These are phyloP conservation scores for Galeopterus variegatus DNA, from an alignment of 2,113 vertebrate species.

Conservation along the genomic window DNA sequence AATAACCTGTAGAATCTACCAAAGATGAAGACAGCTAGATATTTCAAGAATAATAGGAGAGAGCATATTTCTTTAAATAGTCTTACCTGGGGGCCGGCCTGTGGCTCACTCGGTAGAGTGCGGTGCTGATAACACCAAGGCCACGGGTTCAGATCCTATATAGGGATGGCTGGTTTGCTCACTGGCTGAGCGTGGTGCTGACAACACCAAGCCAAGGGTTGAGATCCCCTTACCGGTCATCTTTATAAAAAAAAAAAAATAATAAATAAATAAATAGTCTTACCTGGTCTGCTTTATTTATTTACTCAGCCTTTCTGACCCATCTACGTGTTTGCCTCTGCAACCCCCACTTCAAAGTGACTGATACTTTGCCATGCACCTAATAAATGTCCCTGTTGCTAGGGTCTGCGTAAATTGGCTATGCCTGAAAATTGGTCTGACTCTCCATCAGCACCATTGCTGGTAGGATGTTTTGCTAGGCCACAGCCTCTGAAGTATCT, in stretches of 20 bases:
- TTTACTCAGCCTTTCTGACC: conserved; percentile 5
- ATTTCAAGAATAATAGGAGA: conserved; percentile 32
- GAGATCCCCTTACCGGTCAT: too few species aligned
- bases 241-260: too few species aligned
- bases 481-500: conserved; percentile 45
- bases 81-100: too few species aligned
- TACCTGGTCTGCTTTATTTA: conserved; percentile 47
- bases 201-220: too few species aligned
- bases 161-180: too few species aligned
- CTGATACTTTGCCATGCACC: not conserved
- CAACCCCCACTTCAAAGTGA: not conserved
- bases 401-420: not conserved
- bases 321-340: not conserved
- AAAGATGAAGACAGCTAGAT: not conserved
- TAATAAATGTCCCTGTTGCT: not conserved
- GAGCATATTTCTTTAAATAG: conserved; percentile 12
- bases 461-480: not conserved
- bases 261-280: conserved; percentile 52
- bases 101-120: too few species aligned
- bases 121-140: too few species aligned
- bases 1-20: not conserved
- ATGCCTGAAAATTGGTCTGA: not conserved
- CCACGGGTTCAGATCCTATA: too few species aligned
- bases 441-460: not conserved
- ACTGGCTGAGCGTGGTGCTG: too few species aligned